Evolutionary conservation across 2,888 invertebrate species (phyloP).

Genomic region (Crossocerus cetratus): DNA sequence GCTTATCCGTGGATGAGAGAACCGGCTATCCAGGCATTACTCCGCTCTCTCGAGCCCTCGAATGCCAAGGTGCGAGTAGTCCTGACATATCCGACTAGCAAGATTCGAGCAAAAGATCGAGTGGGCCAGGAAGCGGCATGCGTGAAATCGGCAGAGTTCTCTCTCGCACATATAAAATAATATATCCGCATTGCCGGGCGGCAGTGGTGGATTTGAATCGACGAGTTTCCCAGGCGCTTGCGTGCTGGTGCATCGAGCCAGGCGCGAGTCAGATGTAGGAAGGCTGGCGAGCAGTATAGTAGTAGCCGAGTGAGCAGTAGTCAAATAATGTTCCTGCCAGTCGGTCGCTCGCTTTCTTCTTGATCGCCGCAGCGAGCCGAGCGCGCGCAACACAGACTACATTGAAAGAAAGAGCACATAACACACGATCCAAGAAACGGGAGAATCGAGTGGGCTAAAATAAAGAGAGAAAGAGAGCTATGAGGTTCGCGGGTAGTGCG

Average conservation of each 20-base stretch:
- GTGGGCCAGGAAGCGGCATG: too few species aligned
- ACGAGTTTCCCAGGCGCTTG: conserved; percentile 27
- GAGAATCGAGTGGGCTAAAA: too few species aligned
- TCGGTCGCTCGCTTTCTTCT: conserved; percentile 31
- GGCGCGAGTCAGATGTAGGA: conserved; percentile 26
- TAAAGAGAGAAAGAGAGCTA: conserved; percentile 11
- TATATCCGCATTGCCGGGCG: conserved; percentile 3
- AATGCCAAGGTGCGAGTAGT: too few species aligned
- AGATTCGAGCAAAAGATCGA: too few species aligned
- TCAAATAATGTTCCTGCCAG: conserved; percentile 51
- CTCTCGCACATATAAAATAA: too few species aligned
- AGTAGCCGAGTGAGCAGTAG: conserved; percentile 41
- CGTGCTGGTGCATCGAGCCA: conserved; percentile 28
- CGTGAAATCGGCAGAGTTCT: too few species aligned
- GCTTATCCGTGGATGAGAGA: not conserved
- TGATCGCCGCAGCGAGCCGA: conserved; percentile 17
- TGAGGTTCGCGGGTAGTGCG: conserved; percentile 28
- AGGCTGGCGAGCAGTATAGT: conserved; percentile 11
- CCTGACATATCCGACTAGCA: too few species aligned
- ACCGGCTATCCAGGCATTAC: too few species aligned
- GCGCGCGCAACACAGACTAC: conserved; percentile 1
- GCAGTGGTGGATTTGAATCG: conserved; percentile 31
- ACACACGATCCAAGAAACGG: too few species aligned
- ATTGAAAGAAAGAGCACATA: not conserved
- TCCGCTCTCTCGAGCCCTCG: too few species aligned